Evolutionary conservation across 1,140 invertebrate genomes (phyloP).

Genomic region (Venustaconcha ellipsiformis): DNA sequence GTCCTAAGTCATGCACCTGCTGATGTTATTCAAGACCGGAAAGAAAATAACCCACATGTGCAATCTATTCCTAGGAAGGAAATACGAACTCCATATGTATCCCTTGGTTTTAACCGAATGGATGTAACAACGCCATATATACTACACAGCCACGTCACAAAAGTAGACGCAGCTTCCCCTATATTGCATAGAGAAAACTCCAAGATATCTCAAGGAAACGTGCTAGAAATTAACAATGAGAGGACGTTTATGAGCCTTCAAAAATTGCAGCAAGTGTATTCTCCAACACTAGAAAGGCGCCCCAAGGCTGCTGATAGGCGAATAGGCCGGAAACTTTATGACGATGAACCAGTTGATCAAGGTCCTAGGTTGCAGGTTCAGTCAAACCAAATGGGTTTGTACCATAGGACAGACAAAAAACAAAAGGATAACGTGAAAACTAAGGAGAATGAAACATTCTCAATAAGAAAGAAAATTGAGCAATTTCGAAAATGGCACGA

Average conservation of each 20-base stretch:
- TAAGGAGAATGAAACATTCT: conserved; percentile 42
- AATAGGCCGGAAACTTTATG: conserved; percentile 28
- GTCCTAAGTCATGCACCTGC: not conserved
- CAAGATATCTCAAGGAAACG: conserved; percentile 33
- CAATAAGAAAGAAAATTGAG: conserved; percentile 56
- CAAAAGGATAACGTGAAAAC: conserved; percentile 18
- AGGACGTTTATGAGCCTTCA: conserved; percentile 31
- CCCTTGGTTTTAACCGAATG: conserved; percentile 29
- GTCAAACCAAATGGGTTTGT: conserved; percentile 48
- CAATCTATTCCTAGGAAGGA: conserved; percentile 29
- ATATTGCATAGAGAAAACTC: conserved; percentile 22
- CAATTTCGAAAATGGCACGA: conserved; percentile 54
- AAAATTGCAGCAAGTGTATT: conserved; percentile 30
- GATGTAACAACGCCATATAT: conserved; percentile 45
- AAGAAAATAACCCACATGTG: conserved; percentile 11
- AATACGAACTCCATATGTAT: conserved; percentile 37
- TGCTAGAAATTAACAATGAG: conserved; percentile 40
- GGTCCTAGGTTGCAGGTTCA: conserved; percentile 32
- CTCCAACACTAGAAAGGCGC: conserved; percentile 36
- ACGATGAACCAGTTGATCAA: conserved; percentile 35
- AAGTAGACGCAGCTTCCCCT: conserved; percentile 13
- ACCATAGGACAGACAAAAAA: conserved; percentile 36
- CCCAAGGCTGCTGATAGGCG: conserved; percentile 27
- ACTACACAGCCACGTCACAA: conserved; percentile 35
- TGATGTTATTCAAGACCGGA: conserved; percentile 2